Conservation (phyloP, 1,140 invertebrate genomes). For the Cyphomyrmex costatus region DNA sequence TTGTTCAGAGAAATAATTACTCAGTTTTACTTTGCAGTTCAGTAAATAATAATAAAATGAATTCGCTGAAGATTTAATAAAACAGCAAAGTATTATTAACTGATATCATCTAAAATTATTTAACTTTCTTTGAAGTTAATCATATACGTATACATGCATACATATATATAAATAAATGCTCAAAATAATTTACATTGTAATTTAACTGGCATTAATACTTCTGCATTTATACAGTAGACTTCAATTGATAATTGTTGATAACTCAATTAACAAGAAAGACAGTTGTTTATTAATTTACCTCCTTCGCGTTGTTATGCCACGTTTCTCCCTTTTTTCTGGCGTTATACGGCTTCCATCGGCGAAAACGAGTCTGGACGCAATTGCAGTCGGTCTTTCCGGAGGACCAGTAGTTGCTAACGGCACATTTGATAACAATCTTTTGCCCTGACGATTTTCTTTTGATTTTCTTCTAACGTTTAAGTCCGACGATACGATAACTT, state of each 20-base stretch:
- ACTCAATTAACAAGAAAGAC: background rate
- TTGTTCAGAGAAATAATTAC: background rate
- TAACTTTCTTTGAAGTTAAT: background rate
- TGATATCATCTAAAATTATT: background rate
- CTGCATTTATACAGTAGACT: background rate
- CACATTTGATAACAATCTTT: slow-evolving; percentile 84
- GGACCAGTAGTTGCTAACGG: slow-evolving; percentile 83
- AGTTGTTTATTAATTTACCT: slow-evolving; percentile 69
- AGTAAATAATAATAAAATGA: background rate
- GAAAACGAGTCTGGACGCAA: slow-evolving; percentile 82
- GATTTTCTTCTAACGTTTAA: slow-evolving; percentile 84
- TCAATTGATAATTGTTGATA: background rate
- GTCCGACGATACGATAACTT: slow-evolving; percentile 85
- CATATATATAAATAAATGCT: background rate
- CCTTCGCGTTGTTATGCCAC: slow-evolving; percentile 75
- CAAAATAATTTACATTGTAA: background rate
- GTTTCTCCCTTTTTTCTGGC: slow-evolving; percentile 80
- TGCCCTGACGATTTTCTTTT: slow-evolving; percentile 85
- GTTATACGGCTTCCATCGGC: slow-evolving; percentile 82
- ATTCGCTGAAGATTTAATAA: background rate
- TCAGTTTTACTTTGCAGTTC: background rate
- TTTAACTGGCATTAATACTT: background rate
- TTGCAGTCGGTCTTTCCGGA: slow-evolving; percentile 81
- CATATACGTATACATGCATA: background rate
- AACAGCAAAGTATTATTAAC: background rate